Evolutionary conservation across 2,113 vertebrate species (phyloP).

Genomic region (Callipepla squamata): DNA sequence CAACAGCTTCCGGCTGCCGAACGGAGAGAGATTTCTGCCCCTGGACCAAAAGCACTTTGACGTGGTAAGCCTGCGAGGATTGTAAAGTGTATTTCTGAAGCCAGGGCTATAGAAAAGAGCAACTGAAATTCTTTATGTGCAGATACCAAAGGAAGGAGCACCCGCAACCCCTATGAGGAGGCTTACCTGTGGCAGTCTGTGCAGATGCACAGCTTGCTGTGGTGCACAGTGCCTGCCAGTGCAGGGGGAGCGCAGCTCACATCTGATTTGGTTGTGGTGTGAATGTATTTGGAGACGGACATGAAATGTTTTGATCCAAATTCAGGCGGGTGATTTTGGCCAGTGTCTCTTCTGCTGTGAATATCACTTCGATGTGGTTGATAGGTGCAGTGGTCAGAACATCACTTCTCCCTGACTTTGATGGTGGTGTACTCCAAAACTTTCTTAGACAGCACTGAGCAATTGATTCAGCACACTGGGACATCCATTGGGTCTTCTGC

Average conservation of each 20-base stretch:
- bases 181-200: background rate
- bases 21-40: conserved; percentile 70
- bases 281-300: background rate
- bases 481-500: background rate
- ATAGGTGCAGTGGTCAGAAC: background rate
- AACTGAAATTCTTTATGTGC: background rate
- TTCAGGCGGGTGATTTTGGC: background rate
- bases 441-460: background rate
- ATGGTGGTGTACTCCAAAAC: background rate
- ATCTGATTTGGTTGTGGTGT: background rate
- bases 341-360: background rate
- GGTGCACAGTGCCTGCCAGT: background rate
- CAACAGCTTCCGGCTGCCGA: conserved; percentile 72
- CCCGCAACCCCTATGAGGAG: background rate
- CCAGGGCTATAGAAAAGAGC: background rate
- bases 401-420: background rate
- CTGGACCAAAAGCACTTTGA: conserved; percentile 79
- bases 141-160: background rate
- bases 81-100: background rate
- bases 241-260: background rate
- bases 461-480: background rate
- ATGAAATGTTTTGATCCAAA: background rate
- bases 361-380: background rate
- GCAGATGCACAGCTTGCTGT: background rate
- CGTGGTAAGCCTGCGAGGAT: conserved; percentile 74